Conservation (phyloP, 2,113 vertebrate genomes). For the Clarias batrachus region DNA sequence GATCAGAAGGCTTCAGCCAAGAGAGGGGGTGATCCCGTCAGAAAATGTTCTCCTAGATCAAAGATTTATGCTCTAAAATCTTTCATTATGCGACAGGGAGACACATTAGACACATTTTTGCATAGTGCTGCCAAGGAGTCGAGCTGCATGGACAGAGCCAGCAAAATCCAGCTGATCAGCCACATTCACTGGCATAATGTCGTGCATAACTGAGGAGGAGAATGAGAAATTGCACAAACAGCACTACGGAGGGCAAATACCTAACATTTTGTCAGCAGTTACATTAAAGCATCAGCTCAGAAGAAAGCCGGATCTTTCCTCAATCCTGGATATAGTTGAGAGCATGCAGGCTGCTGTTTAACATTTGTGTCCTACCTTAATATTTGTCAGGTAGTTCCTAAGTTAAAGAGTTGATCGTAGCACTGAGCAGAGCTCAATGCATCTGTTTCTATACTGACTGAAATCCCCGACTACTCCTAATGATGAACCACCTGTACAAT, state of each 20-base stretch:
- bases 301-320: constrained; percentile 11
- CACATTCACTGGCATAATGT: constrained; percentile 56
- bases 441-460: constrained; percentile 52
- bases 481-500: constrained; percentile 73
- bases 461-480: constrained; percentile 67
- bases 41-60: constrained; percentile 78
- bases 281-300: constrained; percentile 19
- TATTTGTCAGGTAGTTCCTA: constrained; percentile 64
- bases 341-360: constrained; percentile 33
- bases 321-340: neutral
- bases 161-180: constrained; percentile 57
- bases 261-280: constrained; percentile 38
- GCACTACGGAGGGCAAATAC: constrained; percentile 26
- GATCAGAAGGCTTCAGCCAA: constrained; percentile 74
- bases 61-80: constrained; percentile 78
- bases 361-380: constrained; percentile 44
- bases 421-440: neutral
- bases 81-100: constrained; percentile 78
- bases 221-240: constrained; percentile 38
- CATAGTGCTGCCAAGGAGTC: constrained; percentile 64
- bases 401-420: constrained; percentile 45
- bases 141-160: constrained; percentile 66
- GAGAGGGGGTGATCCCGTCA: constrained; percentile 70
- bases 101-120: constrained; percentile 72
- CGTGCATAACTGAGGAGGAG: constrained; percentile 42